phyloP scores from a whole-genome alignment of 2,888 invertebrate species.

The Celastrina argiolus region DNA sequence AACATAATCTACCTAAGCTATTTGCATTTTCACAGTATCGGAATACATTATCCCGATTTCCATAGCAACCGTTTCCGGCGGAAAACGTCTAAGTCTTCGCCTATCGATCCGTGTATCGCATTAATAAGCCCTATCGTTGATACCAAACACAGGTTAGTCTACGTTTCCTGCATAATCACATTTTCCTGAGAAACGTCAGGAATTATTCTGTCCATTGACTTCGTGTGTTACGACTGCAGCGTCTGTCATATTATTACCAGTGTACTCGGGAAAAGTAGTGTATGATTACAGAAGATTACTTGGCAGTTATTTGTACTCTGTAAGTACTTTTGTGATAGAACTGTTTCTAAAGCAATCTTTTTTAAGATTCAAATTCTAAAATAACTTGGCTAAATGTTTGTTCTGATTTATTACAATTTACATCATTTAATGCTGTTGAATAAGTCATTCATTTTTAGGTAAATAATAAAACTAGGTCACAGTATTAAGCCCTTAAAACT shows the following conservation, averaged over 20 bases:
- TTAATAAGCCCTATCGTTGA: slow-evolving; percentile 57
- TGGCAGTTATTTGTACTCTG: no score
- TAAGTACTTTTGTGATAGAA: neutral
- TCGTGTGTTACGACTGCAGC: neutral
- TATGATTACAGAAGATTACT: neutral
- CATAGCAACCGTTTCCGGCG: slow-evolving; percentile 56
- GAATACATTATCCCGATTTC: slow-evolving; percentile 40
- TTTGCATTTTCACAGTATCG: slow-evolving; percentile 20
- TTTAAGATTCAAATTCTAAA: no score
- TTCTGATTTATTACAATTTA: no score
- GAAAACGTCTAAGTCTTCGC: slow-evolving; percentile 53
- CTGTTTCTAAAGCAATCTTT: no score
- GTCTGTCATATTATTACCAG: neutral
- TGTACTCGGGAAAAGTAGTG: neutral
- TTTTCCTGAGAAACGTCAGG: slow-evolving; percentile 37
- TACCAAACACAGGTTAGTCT: slow-evolving; percentile 40
- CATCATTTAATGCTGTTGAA: no score
- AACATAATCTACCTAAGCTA: neutral
- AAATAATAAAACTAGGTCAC: neutral
- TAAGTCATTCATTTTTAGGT: neutral
- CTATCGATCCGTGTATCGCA: slow-evolving; percentile 55
- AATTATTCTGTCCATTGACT: slow-evolving; percentile 30
- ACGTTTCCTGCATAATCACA: slow-evolving; percentile 55
- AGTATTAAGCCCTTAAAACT: neutral
- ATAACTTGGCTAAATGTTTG: no score